A percentile compares a stretch with the other conserved stretches of the same genome.
These are phyloP conservation scores for Melanotaenia boesemani DNA, from an alignment of 2,797 vertebrate genomes.

Conservation along the genomic window DNA sequence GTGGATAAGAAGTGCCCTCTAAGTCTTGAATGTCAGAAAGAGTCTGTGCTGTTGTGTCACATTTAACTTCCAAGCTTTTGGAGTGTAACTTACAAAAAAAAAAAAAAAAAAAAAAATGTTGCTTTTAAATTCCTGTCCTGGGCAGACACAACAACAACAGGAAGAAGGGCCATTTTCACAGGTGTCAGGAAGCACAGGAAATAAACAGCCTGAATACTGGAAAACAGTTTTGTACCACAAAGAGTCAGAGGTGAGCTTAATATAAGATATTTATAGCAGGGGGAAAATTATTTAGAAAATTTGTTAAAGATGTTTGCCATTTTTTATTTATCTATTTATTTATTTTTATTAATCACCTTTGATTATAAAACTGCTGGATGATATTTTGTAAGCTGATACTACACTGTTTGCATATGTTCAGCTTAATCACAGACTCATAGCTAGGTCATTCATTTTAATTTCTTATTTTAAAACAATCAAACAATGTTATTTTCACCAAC, in stretches of 20 bases:
- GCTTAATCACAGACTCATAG: neutral
- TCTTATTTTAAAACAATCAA: neutral
- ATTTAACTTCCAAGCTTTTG: slow-evolving; percentile 80
- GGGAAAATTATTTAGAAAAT: slow-evolving; percentile 54
- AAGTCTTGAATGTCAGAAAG: slow-evolving; percentile 14
- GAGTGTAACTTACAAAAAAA: slow-evolving; percentile 73
- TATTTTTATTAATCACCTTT: slow-evolving; percentile 5
- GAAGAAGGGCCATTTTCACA: slow-evolving; percentile 94
- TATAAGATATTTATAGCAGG: slow-evolving; percentile 75
- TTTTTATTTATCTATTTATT: neutral
- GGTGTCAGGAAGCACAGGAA: slow-evolving; percentile 96
- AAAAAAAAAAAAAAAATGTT: slow-evolving; percentile 62
- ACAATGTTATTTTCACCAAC: neutral
- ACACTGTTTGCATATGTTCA: neutral
- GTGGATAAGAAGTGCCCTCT: slow-evolving; percentile 44
- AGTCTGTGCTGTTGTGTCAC: slow-evolving; percentile 61
- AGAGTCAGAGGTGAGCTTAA: slow-evolving; percentile 81
- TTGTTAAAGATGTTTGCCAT: slow-evolving; percentile 12
- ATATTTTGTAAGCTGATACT: neutral
- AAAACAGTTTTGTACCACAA: slow-evolving; percentile 78
- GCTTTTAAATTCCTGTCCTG: slow-evolving; percentile 87
- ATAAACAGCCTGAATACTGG: slow-evolving; percentile 86
- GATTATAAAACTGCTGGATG: neutral
- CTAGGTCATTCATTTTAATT: neutral
- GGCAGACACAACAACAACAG: slow-evolving; percentile 98